Evolutionary conservation across 2,113 vertebrate genomes (phyloP).

Genomic region (Stegostoma tigrinum): DNA sequence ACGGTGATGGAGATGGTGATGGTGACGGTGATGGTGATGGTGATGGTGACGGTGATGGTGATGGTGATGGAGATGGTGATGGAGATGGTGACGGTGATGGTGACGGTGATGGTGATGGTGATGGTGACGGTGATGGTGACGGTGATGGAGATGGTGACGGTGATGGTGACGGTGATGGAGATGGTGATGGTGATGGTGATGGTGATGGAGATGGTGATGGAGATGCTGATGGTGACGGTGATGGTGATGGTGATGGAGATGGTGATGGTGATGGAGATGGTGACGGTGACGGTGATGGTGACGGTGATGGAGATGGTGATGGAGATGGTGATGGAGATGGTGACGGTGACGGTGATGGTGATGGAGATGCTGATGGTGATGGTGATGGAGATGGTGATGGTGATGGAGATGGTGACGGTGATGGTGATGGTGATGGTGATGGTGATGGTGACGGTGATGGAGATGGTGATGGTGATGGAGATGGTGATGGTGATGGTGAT

Average conservation of each 20-base stretch:
- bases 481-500: background rate
- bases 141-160: background rate
- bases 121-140: background rate
- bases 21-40: background rate
- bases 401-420: background rate
- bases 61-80: conserved; percentile 18
- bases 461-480: background rate
- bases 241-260: background rate
- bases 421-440: background rate
- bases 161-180: background rate
- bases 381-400: background rate
- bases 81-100: background rate
- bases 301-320: background rate
- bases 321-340: background rate
- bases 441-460: background rate
- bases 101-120: background rate
- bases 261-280: background rate
- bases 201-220: conserved; percentile 4
- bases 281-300: background rate
- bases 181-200: conserved; percentile 11
- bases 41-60: background rate
- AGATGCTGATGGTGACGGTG: background rate
- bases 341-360: background rate
- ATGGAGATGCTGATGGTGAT: background rate
- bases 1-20: background rate